Conservation (phyloP, 2,888 invertebrate genomes). For the Seira musarum region DNA sequence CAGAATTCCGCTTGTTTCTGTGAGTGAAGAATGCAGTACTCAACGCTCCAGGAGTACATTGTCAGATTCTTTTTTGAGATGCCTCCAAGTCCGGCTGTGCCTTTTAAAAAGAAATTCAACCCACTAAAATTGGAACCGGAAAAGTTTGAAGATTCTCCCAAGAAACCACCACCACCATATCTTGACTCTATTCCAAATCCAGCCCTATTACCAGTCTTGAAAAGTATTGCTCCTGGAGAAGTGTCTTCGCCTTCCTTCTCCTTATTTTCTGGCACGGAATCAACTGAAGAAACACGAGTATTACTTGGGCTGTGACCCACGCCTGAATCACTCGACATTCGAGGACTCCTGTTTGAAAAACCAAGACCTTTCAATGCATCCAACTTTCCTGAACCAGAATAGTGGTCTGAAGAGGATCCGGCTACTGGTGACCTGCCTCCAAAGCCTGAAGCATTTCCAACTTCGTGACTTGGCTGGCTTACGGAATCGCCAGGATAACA, state of each 20-base stretch:
- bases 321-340: constrained; percentile 69
- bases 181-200: constrained; percentile 56
- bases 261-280: constrained; percentile 66
- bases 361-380: constrained; percentile 65
- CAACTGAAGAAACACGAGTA: constrained; percentile 67
- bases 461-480: constrained; percentile 41
- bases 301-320: constrained; percentile 68
- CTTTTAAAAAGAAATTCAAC: constrained; percentile 69
- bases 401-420: constrained; percentile 34
- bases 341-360: constrained; percentile 65
- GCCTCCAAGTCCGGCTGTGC: constrained; percentile 56
- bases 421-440: constrained; percentile 50
- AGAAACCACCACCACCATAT: constrained; percentile 56
- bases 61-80: constrained; percentile 71
- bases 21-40: constrained; percentile 88
- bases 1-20: constrained; percentile 64
- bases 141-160: constrained; percentile 54
- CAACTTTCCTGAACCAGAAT: constrained; percentile 30
- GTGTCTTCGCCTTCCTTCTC: constrained; percentile 55
- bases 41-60: constrained; percentile 89
- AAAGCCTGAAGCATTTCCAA: constrained; percentile 39
- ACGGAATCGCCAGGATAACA: constrained; percentile 77
- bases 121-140: constrained; percentile 63
- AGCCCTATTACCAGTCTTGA: constrained; percentile 66
- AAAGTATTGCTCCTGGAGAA: constrained; percentile 53